These are phyloP conservation scores for Endomychus coccineus DNA, from an alignment of 2,888 invertebrate species.

Conservation along the genomic window DNA sequence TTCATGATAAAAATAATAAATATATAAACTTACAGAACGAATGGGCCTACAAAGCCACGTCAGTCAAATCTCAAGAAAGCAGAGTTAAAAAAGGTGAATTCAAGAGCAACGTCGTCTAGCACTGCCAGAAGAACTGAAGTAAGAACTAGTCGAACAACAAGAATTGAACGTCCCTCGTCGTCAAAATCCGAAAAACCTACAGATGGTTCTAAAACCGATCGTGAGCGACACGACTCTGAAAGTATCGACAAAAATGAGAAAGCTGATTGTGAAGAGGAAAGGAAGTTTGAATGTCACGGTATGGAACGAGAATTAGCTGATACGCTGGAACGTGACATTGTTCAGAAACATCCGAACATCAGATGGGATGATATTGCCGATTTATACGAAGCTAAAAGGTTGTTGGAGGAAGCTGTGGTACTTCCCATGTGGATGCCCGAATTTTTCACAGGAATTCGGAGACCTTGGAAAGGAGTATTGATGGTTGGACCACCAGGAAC, in stretches of 20 bases:
- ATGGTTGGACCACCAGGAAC: conserved; percentile 93
- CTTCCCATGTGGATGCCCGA: conserved; percentile 97
- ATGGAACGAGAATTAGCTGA: conserved; percentile 90
- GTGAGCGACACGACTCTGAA: conserved; percentile 56
- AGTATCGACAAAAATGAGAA: conserved; percentile 53
- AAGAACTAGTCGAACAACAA: conserved; percentile 27
- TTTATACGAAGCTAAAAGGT: conserved; percentile 76
- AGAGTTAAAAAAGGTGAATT: conserved; percentile 37
- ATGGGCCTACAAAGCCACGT: conserved; percentile 32
- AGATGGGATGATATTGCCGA: conserved; percentile 94
- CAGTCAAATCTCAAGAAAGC: conserved; percentile 29
- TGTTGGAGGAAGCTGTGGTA: conserved; percentile 95
- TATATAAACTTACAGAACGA: conserved; percentile 24
- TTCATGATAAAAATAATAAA: neutral
- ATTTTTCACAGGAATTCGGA: conserved; percentile 90
- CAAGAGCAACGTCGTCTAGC: conserved; percentile 40
- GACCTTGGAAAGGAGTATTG: conserved; percentile 94
- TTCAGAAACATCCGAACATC: conserved; percentile 94
- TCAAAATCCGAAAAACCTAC: conserved; percentile 38
- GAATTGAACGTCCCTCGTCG: conserved; percentile 39
- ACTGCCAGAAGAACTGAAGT: conserved; percentile 32
- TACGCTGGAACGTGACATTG: conserved; percentile 83
- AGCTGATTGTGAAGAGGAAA: conserved; percentile 57
- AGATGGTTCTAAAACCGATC: conserved; percentile 38
- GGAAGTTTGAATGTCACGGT: conserved; percentile 74